phyloP scores from a whole-genome alignment of 1,140 invertebrate genomes.

The Zaprionus taronus region DNA sequence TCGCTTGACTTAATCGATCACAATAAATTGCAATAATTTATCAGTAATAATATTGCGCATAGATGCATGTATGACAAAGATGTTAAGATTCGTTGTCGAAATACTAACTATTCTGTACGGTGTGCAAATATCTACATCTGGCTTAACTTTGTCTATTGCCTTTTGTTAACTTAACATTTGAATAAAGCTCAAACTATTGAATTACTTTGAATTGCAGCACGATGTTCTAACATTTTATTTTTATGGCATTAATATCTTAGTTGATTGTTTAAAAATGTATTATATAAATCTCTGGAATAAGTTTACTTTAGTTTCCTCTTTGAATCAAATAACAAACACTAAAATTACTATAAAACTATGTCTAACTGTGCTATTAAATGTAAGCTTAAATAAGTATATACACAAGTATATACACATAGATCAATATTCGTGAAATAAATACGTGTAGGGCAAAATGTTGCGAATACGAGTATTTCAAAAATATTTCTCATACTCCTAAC shows the following conservation, averaged over 20 bases:
- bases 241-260: slow-evolving; percentile 1
- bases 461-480: slow-evolving; percentile 36
- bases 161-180: slow-evolving; percentile 7
- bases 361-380: slow-evolving; percentile 82
- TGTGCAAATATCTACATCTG: slow-evolving; percentile 37
- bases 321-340: slow-evolving; percentile 34
- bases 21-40: slow-evolving; percentile 25
- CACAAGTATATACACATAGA: slow-evolving; percentile 31
- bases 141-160: slow-evolving; percentile 11
- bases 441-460: slow-evolving; percentile 23
- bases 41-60: background rate
- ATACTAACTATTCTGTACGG: slow-evolving; percentile 14
- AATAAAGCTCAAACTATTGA: slow-evolving; percentile 29
- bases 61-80: background rate
- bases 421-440: slow-evolving; percentile 38
- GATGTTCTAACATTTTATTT: slow-evolving; percentile 17
- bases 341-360: slow-evolving; percentile 60
- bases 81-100: background rate
- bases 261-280: slow-evolving; percentile 32
- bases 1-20: slow-evolving; percentile 2
- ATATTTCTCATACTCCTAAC: slow-evolving; percentile 26
- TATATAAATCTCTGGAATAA: slow-evolving; percentile 60
- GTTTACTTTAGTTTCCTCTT: slow-evolving; percentile 24
- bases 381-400: slow-evolving; percentile 68
- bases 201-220: slow-evolving; percentile 10